Conservation (phyloP, 2,113 vertebrate genomes). For the Cryptomyrus ogoouensis region DNA sequence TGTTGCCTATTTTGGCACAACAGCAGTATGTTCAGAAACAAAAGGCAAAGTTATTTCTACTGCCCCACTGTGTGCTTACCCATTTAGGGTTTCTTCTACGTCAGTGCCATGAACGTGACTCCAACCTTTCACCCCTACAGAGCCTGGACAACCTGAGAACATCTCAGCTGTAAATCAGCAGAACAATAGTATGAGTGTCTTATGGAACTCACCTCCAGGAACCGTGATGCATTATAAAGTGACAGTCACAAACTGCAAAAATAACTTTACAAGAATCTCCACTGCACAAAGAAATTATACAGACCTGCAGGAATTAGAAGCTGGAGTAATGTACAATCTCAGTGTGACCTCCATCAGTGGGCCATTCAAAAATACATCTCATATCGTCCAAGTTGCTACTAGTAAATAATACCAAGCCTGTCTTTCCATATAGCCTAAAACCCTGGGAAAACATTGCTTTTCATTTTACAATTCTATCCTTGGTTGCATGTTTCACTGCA, state of each 20-base stretch:
- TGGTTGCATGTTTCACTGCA: neutral
- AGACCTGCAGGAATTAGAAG: conserved; percentile 6
- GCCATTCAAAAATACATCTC: neutral
- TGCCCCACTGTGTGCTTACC: neutral
- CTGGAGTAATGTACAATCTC: conserved; percentile 36
- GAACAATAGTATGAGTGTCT: too few species aligned
- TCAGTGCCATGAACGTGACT: too few species aligned
- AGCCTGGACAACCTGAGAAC: too few species aligned
- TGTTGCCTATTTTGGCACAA: neutral
- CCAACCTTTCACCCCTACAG: too few species aligned
- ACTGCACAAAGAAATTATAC: fast-evolving
- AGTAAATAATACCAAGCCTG: conserved; percentile 30
- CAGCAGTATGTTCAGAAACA: neutral
- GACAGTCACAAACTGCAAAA: too few species aligned
- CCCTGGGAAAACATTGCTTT: neutral
- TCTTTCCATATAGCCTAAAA: neutral
- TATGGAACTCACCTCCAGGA: too few species aligned
- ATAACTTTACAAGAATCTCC: neutral
- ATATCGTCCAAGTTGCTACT: conserved; percentile 31
- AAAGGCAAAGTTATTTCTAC: neutral
- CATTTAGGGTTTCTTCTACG: too few species aligned
- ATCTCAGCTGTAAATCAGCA: too few species aligned
- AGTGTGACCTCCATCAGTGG: conserved; percentile 42
- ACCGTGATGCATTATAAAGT: too few species aligned
- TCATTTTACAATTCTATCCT: neutral